Conservation (phyloP, 2,888 invertebrate species). For the Nomada fucata region DNA sequence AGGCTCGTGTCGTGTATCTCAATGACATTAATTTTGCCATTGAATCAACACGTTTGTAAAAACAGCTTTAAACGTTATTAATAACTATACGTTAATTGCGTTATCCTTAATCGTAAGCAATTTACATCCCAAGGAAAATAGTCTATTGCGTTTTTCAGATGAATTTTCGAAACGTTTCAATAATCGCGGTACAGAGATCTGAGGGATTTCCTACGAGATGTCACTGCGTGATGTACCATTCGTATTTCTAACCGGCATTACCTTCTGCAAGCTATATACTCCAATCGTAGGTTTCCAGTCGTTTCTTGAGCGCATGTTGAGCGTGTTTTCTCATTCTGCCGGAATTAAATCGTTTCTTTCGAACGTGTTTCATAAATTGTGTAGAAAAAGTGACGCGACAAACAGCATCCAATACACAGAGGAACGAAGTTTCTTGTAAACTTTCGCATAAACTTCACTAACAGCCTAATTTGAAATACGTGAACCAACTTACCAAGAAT, state of each 20-base stretch:
- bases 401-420: background rate
- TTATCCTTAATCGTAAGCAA: too few species aligned
- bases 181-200: too few species aligned
- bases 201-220: too few species aligned
- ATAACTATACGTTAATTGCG: too few species aligned
- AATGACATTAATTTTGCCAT: too few species aligned
- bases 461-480: constrained; percentile 23
- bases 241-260: background rate
- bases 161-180: too few species aligned
- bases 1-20: background rate
- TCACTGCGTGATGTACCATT: background rate
- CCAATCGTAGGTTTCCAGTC: constrained; percentile 30
- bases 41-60: too few species aligned
- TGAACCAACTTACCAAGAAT: constrained; percentile 77
- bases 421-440: constrained; percentile 43
- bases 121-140: too few species aligned
- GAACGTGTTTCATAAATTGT: constrained; percentile 5
- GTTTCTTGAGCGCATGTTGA: constrained; percentile 33
- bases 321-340: background rate
- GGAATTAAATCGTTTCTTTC: background rate
- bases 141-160: too few species aligned
- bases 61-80: too few species aligned
- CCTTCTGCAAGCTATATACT: background rate
- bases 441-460: constrained; percentile 18
- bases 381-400: constrained; percentile 14